Evolutionary conservation across 2,888 invertebrate species (phyloP).

Genomic region (Melieria picta): DNA sequence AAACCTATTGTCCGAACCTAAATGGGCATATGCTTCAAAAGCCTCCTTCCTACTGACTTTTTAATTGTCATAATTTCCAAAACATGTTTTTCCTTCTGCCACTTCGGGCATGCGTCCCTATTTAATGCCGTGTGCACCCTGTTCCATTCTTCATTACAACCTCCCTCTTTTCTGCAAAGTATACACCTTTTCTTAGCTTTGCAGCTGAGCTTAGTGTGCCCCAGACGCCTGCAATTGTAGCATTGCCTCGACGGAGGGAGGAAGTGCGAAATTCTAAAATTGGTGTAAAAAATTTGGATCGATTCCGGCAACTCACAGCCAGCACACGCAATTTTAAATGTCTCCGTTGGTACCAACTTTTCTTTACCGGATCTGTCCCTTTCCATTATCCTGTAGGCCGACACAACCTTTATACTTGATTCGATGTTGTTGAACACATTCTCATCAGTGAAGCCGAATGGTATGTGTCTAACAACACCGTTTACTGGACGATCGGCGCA

Average conservation of each 20-base stretch:
- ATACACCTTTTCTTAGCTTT: background rate
- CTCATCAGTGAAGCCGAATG: background rate
- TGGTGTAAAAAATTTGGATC: background rate
- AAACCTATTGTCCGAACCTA: background rate
- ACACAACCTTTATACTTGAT: background rate
- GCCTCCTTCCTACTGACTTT: background rate
- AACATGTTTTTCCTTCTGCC: background rate
- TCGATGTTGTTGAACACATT: background rate
- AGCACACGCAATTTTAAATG: background rate
- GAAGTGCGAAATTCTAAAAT: background rate
- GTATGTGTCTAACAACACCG: no score
- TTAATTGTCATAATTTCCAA: conserved; percentile 7
- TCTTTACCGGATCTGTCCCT: background rate
- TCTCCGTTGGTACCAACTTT: background rate
- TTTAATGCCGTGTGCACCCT: background rate
- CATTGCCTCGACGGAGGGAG: background rate
- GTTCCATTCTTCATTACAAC: background rate
- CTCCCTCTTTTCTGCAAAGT: background rate
- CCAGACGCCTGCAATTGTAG: background rate
- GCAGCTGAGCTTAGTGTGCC: background rate
- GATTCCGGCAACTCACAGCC: background rate
- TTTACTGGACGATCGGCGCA: no score
- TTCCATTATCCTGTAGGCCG: background rate
- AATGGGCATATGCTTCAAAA: background rate
- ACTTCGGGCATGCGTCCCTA: background rate